Base-by-base conservation (phyloP, 2,113 vertebrate species). In the Dinomys branickii region DNA sequence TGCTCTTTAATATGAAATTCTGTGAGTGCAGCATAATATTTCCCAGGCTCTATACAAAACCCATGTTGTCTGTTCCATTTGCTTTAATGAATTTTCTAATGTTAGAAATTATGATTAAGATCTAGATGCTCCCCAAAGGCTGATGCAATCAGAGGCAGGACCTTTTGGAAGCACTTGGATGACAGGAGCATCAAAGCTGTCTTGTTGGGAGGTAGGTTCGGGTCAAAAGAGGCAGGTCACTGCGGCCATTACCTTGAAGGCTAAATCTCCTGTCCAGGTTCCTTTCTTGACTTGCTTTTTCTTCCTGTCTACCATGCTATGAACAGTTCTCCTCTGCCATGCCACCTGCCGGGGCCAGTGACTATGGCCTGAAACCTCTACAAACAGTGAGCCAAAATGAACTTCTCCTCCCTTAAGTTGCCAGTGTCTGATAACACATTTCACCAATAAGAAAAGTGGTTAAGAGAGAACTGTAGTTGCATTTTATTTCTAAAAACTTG, bases 61-160 rank as follows among this genome's bases (percentile, higher is more conserved):
- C 5, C 0, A 0, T 33, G 0, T n/a, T 75, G 0, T 71, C n/a
- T 83, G 17, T 20, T 83, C 8, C 22, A 38, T 73, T 82, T 86
- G 56, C 65, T 16, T 8, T 50, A 52, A 88, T 61, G 63, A n/a
- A 17, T n/a, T 73, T 59, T 50, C 56, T 26, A 38, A 3, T 85
- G 8, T 54, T 83, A 9, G 24, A 80, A 77, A 77, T 47, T 77
- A 14, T 28, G 6, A 47, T 77, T 47, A 28, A 47, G 28, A 77
- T 47, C 73, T 44, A 1, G 26, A 14, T 16, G 12, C 41, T 61
- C 12, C 41, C 24, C 44, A 77, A 30, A 28, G 41, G 24, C n/a
- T 77, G 41, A 24, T 77, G 41, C 41, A 77, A 12, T 47, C 24
- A 28, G 26, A 47, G 73, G 71, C n/a, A 75, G 71, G 41, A 75